These are phyloP conservation scores for Spodoptera exigua DNA, from an alignment of 2,888 invertebrate species.

Conservation along the genomic window DNA sequence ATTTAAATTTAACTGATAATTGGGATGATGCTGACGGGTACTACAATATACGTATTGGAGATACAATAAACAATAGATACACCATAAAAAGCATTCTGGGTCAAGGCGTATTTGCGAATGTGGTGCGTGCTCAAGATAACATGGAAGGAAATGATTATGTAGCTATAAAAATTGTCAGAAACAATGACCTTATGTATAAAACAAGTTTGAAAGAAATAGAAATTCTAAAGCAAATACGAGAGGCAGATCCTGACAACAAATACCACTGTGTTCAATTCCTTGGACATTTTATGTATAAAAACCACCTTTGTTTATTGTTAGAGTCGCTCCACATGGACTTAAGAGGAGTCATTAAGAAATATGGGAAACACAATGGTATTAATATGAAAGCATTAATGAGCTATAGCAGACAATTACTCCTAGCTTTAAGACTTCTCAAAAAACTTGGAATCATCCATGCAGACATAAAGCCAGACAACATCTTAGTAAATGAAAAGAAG, in stretches of 20 bases:
- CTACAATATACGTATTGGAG: slow-evolving; percentile 97
- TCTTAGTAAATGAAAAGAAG: slow-evolving; percentile 99
- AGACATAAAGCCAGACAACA: slow-evolving; percentile 99
- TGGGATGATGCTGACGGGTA: slow-evolving; percentile 99
- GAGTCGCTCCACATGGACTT: slow-evolving; percentile 98
- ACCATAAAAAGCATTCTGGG: slow-evolving; percentile 98
- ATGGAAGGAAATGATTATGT: slow-evolving; percentile 95
- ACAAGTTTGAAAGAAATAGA: slow-evolving; percentile 98
- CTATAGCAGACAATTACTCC: slow-evolving; percentile 97
- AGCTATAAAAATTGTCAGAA: slow-evolving; percentile 99
- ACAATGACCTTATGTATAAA: slow-evolving; percentile 99
- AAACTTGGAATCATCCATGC: slow-evolving; percentile 98
- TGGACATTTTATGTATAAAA: slow-evolving; percentile 98
- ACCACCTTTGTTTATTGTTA: slow-evolving; percentile 99
- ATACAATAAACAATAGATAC: slow-evolving; percentile 94
- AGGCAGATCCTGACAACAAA: slow-evolving; percentile 98
- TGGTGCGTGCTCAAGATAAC: slow-evolving; percentile 97
- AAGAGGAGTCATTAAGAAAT: slow-evolving; percentile 97
- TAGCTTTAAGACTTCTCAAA: slow-evolving; percentile 97
- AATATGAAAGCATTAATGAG: slow-evolving; percentile 98
- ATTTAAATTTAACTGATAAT: slow-evolving; percentile 97
- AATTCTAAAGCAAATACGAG: slow-evolving; percentile 96
- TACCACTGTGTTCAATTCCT: slow-evolving; percentile 97
- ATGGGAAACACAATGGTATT: slow-evolving; percentile 97
- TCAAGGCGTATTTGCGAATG: slow-evolving; percentile 99